phyloP scores from a whole-genome alignment of 2,113 vertebrate species.

The Sylvietta virens region DNA sequence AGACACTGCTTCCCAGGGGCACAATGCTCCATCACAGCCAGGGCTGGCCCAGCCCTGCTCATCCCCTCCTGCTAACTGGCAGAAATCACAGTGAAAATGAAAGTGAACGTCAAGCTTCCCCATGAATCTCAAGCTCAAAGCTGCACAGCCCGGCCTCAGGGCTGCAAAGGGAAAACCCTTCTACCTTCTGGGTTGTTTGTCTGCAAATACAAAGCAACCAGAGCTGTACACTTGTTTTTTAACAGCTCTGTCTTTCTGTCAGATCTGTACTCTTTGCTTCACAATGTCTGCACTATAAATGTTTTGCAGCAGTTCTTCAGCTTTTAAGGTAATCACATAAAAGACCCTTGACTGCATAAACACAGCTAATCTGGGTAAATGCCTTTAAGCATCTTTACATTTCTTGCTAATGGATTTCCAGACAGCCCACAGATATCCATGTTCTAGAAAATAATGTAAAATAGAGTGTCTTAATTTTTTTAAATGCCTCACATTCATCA shows the following conservation, averaged over 20 bases:
- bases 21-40: rapidly evolving
- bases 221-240: neutral
- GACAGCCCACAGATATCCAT: constrained; percentile 3
- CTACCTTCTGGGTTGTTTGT: neutral
- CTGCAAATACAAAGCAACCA: neutral
- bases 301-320: constrained; percentile 39
- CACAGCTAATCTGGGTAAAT: constrained; percentile 38
- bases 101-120: neutral
- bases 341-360: constrained; percentile 44
- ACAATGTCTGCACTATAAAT: neutral
- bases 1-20: neutral
- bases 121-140: neutral
- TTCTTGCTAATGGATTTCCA: constrained; percentile 50
- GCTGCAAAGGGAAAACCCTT: neutral
- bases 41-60: neutral
- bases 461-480: constrained; percentile 5
- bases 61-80: neutral
- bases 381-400: constrained; percentile 45
- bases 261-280: neutral
- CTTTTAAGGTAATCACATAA: constrained; percentile 59
- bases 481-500: constrained; percentile 2
- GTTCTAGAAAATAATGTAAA: constrained; percentile 14
- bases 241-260: neutral
- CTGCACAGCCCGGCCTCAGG: neutral
- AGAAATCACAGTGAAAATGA: neutral